Conservation (phyloP, 2,888 invertebrate genomes). For the Macrophya alboannulata region DNA sequence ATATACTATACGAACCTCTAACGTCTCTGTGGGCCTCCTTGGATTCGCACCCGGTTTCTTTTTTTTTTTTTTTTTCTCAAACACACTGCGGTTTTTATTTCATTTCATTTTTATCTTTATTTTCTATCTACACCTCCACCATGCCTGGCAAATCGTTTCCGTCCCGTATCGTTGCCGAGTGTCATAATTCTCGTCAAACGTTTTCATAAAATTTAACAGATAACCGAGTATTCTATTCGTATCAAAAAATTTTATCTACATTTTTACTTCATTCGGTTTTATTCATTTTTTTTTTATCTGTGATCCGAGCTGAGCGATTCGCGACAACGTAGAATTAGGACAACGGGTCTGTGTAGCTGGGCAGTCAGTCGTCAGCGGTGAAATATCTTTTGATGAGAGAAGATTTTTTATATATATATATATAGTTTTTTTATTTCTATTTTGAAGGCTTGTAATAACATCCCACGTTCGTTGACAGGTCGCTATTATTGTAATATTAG, state of each 20-base stretch:
- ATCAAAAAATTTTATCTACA: neutral
- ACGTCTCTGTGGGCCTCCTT: neutral
- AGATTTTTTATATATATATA: neutral
- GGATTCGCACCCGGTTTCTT: constrained; percentile 42
- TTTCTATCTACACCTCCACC: neutral
- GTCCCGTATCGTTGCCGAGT: neutral
- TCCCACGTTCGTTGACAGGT: constrained; percentile 32
- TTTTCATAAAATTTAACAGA: neutral
- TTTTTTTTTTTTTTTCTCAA: too few species aligned
- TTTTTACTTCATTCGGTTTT: neutral
- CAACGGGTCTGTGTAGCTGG: neutral
- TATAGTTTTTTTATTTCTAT: neutral
- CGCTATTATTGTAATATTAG: constrained; percentile 53
- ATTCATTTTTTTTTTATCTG: neutral
- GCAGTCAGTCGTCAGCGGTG: neutral
- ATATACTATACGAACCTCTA: neutral
- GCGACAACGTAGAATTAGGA: constrained; percentile 38
- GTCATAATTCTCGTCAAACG: neutral
- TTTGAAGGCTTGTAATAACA: neutral
- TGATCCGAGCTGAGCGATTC: neutral
- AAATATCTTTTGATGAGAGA: neutral
- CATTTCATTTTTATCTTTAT: too few species aligned
- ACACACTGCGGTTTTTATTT: neutral
- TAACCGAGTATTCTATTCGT: neutral
- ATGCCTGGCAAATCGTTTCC: constrained; percentile 41